phyloP scores from a whole-genome alignment of 2,888 invertebrate genomes.

The Metallyticus violacea region DNA sequence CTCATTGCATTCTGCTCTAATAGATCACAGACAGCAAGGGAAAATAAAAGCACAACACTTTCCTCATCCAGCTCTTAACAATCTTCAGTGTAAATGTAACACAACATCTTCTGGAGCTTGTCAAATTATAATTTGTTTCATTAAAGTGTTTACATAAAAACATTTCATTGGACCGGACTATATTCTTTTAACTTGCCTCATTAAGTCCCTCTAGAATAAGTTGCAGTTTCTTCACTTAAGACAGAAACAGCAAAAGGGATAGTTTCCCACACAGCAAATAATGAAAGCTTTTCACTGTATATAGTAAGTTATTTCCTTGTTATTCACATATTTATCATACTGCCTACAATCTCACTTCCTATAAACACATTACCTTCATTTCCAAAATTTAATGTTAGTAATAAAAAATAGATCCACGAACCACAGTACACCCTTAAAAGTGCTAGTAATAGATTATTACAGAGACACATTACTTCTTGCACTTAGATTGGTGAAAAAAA shows the following conservation, averaged over 20 bases:
- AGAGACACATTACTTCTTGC: not conserved
- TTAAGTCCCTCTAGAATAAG: constrained; percentile 11
- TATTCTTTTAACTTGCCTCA: not conserved
- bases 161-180: constrained; percentile 24
- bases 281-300: not conserved
- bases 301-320: not conserved
- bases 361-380: not conserved
- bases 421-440: not conserved
- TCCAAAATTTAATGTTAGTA: not conserved
- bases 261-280: not conserved
- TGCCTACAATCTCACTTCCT: not conserved
- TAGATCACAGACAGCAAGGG: constrained; percentile 30
- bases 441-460: not conserved
- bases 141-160: constrained; percentile 4
- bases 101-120: not conserved
- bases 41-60: constrained; percentile 24
- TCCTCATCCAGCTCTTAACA: constrained; percentile 2
- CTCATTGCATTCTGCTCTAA: constrained; percentile 26
- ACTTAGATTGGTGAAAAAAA: constrained; percentile 5
- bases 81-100: not conserved
- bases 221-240: not conserved
- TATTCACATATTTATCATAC: not conserved
- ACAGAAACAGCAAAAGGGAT: not conserved
- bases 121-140: not conserved
- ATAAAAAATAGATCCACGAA: constrained; percentile 13